Evolutionary conservation across 2,113 vertebrate genomes (phyloP).

Genomic region (Odontesthes bonariensis): DNA sequence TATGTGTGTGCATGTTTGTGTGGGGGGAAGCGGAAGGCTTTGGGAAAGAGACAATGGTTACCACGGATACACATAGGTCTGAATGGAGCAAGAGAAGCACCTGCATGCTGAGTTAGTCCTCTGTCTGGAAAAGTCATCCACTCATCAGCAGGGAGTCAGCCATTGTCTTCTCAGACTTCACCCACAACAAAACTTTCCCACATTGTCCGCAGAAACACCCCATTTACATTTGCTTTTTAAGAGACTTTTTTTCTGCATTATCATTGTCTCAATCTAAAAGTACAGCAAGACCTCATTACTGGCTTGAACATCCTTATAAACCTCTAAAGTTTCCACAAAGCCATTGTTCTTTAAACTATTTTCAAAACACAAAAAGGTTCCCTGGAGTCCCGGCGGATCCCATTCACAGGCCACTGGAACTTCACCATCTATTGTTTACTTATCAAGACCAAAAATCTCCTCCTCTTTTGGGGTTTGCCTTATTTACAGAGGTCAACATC

Average conservation of each 20-base stretch:
- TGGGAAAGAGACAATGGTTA: constrained; percentile 67
- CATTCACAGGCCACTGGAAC: constrained; percentile 41
- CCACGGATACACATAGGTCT: constrained; percentile 61
- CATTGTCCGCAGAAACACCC: constrained; percentile 33
- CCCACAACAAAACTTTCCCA: constrained; percentile 41
- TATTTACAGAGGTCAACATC: constrained; percentile 31
- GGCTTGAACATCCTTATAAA: constrained; percentile 9
- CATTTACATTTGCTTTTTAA: not conserved
- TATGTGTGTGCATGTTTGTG: constrained; percentile 7
- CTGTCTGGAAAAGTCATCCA: constrained; percentile 67
- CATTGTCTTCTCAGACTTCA: constrained; percentile 64
- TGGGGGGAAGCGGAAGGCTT: constrained; percentile 59
- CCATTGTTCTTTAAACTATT: constrained; percentile 42
- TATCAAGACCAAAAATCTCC: constrained; percentile 36
- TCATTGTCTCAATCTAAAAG: constrained; percentile 8
- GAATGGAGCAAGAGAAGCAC: constrained; percentile 67
- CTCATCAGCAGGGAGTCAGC: constrained; percentile 63
- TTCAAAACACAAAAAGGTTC: constrained; percentile 38
- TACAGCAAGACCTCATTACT: constrained; percentile 1
- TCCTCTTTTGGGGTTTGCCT: not conserved
- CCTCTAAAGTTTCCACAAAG: not conserved
- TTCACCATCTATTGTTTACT: constrained; percentile 47
- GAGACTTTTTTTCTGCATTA: constrained; percentile 4
- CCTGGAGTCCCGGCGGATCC: constrained; percentile 37
- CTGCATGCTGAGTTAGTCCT: constrained; percentile 73